Evolutionary conservation across 2,888 invertebrate species (phyloP), one percentile per base, ranked within the genome.

Genomic region (Xanthorhoe spadicearia): DNA sequence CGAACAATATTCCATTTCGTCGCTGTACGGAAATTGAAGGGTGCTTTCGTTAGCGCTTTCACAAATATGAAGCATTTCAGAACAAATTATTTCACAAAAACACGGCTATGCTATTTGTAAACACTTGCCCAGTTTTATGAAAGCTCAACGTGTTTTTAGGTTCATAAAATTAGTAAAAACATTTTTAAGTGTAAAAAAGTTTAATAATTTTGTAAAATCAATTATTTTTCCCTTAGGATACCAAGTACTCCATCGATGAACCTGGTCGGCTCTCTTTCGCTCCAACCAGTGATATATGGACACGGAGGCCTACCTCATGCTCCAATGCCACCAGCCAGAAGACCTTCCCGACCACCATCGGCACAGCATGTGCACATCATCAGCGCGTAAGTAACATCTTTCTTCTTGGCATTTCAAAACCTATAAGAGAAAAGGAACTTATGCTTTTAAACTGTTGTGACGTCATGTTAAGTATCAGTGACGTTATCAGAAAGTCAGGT

Each of bases 351-450:
- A 70, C 92, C 95, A 73, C 93, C 95, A 69, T 84, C 95, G 71
- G 91, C 90, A 85, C 95, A 93, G 76, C 94, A 92, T 82, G 94
- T 95, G 93, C 94, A 94, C 77, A 93, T 95, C 74, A 94, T 95
- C 64, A 95, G 96, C 89, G 95, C 95, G 96, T 96, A 83, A 95
- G 95, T 64, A 46, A 7, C 32, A 32, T 32, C 32, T 32, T 32
- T 43, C 13, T 43, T 43, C 38, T 43, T 43, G 38, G 38, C 3
- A 43, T 13, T 32, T 32, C 7, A 0, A 10, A 43, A 43, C 10
- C 38, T 43, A 13, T 13, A 43, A 43, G 3, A 13, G 13, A 43
- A 43, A 43, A 2, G 9, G 32, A 7, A 32, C 8, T 7, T 32
- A 32, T n/a, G n/a, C 32, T 32, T 32, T 7, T 6, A 0, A 32